Evolutionary conservation across 2,888 invertebrate species (phyloP).

Genomic region (Deilephila porcellus): DNA sequence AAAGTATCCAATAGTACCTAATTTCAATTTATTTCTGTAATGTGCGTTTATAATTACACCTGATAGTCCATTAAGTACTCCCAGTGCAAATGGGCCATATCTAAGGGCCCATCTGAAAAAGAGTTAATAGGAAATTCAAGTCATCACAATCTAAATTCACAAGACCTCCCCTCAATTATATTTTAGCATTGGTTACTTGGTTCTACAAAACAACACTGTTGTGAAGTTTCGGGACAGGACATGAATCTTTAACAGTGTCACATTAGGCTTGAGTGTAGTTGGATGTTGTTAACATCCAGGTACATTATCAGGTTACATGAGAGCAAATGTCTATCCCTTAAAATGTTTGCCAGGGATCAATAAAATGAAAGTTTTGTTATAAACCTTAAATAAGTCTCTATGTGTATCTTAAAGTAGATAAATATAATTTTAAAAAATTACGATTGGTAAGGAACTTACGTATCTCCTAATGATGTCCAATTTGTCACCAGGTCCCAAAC

Average conservation of each 20-base stretch:
- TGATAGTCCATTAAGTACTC: constrained; percentile 76
- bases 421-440: too few relatives aligned
- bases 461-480: constrained; percentile 86
- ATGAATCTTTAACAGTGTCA: too few relatives aligned
- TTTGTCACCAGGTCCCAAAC: constrained; percentile 84
- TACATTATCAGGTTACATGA: too few relatives aligned
- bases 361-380: too few relatives aligned
- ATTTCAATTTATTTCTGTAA: constrained; percentile 86
- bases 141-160: too few relatives aligned
- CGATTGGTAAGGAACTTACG: constrained; percentile 74
- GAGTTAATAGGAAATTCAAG: constrained; percentile 15
- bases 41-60: constrained; percentile 86
- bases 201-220: neutral
- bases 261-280: too few relatives aligned
- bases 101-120: constrained; percentile 76
- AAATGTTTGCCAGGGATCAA: too few relatives aligned
- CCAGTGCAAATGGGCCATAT: constrained; percentile 81
- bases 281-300: too few relatives aligned
- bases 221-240: neutral
- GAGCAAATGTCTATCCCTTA: too few relatives aligned
- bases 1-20: constrained; percentile 84
- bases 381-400: too few relatives aligned
- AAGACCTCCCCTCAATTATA: too few relatives aligned
- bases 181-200: neutral
- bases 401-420: too few relatives aligned